A percentile compares a stretch with the other conserved stretches of the same genome.
Evolutionary conservation across 2,888 invertebrate genomes (phyloP).

Genomic region (Mesorhabditis sp.): DNA sequence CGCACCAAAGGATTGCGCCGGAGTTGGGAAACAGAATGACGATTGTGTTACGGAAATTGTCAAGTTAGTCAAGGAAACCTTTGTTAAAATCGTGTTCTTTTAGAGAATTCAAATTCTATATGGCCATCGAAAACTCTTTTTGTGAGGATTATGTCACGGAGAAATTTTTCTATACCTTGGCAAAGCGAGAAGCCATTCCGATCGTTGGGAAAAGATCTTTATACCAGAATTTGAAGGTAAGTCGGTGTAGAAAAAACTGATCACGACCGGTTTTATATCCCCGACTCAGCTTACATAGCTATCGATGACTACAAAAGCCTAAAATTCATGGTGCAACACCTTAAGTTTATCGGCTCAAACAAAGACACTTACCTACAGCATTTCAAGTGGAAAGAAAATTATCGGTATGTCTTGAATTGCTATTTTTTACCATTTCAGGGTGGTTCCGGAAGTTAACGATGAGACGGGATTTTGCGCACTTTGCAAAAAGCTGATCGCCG

Average conservation of each 20-base stretch:
- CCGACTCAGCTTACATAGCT: neutral
- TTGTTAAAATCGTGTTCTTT: neutral
- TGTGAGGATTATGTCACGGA: conserved; percentile 35
- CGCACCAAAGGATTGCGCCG: conserved; percentile 18
- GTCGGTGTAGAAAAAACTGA: neutral
- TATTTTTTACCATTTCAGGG: conserved; percentile 7
- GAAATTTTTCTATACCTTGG: conserved; percentile 29
- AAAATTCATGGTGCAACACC: neutral
- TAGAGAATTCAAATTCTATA: conserved; percentile 31
- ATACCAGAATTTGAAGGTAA: neutral
- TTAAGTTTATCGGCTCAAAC: neutral
- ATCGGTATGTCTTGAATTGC: neutral
- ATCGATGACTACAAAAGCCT: neutral
- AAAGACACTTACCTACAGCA: neutral
- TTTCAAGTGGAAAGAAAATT: conserved; percentile 1
- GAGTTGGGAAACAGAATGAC: conserved; percentile 18
- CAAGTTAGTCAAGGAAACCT: conserved; percentile 9
- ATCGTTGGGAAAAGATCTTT: neutral
- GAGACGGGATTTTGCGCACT: conserved; percentile 18
- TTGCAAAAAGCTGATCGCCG: conserved; percentile 9
- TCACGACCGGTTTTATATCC: neutral
- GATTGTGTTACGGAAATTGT: conserved; percentile 20
- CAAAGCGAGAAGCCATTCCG: neutral
- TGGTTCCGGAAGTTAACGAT: conserved; percentile 14
- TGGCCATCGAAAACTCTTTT: conserved; percentile 31